Base-by-base conservation (phyloP, 1,140 invertebrate genomes). In the Drosophila rhopaloa region DNA sequence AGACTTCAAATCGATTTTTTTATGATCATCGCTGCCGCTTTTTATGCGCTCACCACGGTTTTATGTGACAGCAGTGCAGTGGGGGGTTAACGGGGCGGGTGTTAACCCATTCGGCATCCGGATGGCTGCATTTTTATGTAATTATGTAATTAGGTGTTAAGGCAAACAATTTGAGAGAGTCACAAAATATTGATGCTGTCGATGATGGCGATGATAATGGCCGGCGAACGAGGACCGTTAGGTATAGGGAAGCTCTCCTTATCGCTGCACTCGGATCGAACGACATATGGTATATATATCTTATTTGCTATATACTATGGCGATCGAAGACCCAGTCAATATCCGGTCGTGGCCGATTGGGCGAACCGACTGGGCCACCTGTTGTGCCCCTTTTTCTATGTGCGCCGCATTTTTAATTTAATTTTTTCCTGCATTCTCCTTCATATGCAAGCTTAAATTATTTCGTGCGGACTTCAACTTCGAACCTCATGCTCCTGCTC, bases 1-100 rank as follows among this genome's bases (percentile, higher is more conserved):
- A 70, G 83, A 83, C 83, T 89, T 79, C 84, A 88, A 86, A 88
- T 88, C 83, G 83, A 88, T 89, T 71, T 89, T 86, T 88, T 88
- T 88, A 88, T 32, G 83, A 86, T 86, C 79, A 88, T 88, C 56
- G 78, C 76, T 70, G 73, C 54, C 27, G 67, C 58, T 57, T 89
- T 86, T 89, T 83, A 89, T 88, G 83, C 72, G 79, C 75, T 68
- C 48, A 58, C 67, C 43, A 46, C 71, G 78, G 84, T 48, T 88
- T 88, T 88, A 88, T 88, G 84, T 83, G 84, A 89, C 80, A 89
- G 60, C 51, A 14, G 0, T 9, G 56, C 19, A 9, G 47, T 16
- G 43, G 54, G 9, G 9, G 67, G 38, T 38, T 38, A 38, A 16
- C 1, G 8, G 27, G 27, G 14, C 11, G 58, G 24, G 47, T 41